phyloP scores from a whole-genome alignment of 1,140 invertebrate species.

The Conopomorpha cramerella region DNA sequence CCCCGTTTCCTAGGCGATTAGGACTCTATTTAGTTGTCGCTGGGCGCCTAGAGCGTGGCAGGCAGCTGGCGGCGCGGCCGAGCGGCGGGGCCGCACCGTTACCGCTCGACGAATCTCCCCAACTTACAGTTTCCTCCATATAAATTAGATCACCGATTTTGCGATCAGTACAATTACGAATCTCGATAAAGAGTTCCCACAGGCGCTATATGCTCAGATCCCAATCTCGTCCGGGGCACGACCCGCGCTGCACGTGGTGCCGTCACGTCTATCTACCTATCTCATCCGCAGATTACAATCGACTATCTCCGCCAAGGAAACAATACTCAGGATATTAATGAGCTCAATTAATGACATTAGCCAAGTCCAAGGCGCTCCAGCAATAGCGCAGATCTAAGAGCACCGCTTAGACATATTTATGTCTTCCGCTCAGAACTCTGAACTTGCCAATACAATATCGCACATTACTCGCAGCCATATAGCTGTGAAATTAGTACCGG shows the following conservation, averaged over 20 bases:
- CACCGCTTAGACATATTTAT: constrained; percentile 3
- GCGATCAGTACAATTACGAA: background rate
- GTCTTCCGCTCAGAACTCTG: constrained; percentile 1
- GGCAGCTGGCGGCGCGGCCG: constrained; percentile 52
- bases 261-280: constrained; percentile 25
- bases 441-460: background rate
- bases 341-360: constrained; percentile 28
- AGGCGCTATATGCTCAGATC: constrained; percentile 31
- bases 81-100: too few relatives aligned
- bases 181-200: constrained; percentile 17
- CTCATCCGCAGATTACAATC: constrained; percentile 13
- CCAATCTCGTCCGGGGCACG: constrained; percentile 31
- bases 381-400: too few relatives aligned
- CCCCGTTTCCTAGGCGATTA: constrained; percentile 57
- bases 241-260: constrained; percentile 33
- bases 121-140: background rate
- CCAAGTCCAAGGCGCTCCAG: too few relatives aligned
- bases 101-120: too few relatives aligned
- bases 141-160: background rate
- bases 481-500: too few relatives aligned
- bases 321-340: constrained; percentile 42
- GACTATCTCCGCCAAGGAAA: constrained; percentile 35
- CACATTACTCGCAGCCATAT: constrained; percentile 9
- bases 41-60: constrained; percentile 20
- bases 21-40: constrained; percentile 56